Conservation (phyloP, 2,113 vertebrate species). For the Prochilodus magdalenae region DNA sequence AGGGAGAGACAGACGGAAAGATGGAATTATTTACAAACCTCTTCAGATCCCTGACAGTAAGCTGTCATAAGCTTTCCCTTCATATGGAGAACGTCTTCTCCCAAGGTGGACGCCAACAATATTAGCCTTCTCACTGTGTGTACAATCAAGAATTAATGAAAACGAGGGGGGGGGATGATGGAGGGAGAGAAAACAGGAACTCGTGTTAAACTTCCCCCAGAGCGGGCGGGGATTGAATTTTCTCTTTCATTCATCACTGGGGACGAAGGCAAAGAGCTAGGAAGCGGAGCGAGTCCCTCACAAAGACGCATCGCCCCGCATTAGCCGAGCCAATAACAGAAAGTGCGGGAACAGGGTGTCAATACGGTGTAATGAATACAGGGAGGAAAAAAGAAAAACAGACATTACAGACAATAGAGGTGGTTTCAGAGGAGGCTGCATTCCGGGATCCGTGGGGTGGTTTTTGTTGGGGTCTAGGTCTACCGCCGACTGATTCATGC, state of each 20-base stretch:
- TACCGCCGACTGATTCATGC: no score
- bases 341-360: no score
- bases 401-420: not conserved
- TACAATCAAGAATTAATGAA: slow-evolving; percentile 44
- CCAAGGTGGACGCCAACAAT: slow-evolving; percentile 11
- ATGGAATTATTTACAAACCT: not conserved
- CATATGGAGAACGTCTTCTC: not conserved
- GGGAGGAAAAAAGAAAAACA: no score
- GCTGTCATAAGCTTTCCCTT: not conserved
- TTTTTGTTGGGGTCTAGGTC: no score
- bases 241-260: slow-evolving; percentile 28
- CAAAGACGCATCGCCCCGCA: not conserved
- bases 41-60: not conserved
- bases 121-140: slow-evolving; percentile 28
- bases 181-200: slow-evolving; percentile 16
- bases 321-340: not conserved
- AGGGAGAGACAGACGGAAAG: not conserved
- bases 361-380: no score
- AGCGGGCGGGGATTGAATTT: slow-evolving; percentile 8
- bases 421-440: no score
- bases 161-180: not conserved
- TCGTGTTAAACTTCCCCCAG: slow-evolving; percentile 16
- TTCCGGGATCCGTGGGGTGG: no score
- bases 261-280: not conserved
- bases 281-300: slow-evolving; percentile 1